Base-by-base conservation (phyloP, 2,797 vertebrate genomes). In the Enteromius thamalakanensis region DNA sequence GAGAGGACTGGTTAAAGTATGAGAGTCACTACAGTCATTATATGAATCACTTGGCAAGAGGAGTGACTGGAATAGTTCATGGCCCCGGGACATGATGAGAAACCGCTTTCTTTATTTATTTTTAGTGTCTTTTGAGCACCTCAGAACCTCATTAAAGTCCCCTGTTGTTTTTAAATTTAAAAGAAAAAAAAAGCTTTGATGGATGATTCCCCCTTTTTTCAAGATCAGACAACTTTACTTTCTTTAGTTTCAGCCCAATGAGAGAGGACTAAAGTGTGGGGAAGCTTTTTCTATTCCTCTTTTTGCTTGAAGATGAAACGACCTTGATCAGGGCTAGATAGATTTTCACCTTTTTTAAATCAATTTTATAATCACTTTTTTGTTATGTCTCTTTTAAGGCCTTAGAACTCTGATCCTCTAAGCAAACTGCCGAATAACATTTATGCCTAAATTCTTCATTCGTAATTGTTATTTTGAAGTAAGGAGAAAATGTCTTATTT, bases 161-260 rank as follows among this genome's bases (percentile, higher is more conserved):
- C 89, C 85, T 82, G 86, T 89, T 93, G 92, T 94, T 93, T 74
- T 79, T 94, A 91, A 92, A 91, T 91, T 45, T 19, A 62, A 91
- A 70, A 89, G 86, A 32, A 32, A 32, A 32, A 86, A 79, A 76
- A 86, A 23, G 10, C 29, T 70, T 72, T 81, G 89, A 92, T 93
- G 58, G 79, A 91, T 84, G 84, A 86, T 75, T 92, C 92, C 91
- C 89, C 88, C 23, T 32, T 29, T 62, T 91, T 75, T 49, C 87
- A 87, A 85, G 83, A 82, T 75, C 68, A 80, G 86, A 79, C 87
- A 86, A 83, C 79, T 83, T 69, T 8, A 58, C 86, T 88, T 89
- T 85, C 83, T 86, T 26, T 55, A 55, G 21, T 58, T 79, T 79
- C 29, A 69, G 12, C 4, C 21, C 34, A 69, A 40, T 68, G 47